Conservation (phyloP, 2,888 invertebrate species). For the Apeira syringaria region DNA sequence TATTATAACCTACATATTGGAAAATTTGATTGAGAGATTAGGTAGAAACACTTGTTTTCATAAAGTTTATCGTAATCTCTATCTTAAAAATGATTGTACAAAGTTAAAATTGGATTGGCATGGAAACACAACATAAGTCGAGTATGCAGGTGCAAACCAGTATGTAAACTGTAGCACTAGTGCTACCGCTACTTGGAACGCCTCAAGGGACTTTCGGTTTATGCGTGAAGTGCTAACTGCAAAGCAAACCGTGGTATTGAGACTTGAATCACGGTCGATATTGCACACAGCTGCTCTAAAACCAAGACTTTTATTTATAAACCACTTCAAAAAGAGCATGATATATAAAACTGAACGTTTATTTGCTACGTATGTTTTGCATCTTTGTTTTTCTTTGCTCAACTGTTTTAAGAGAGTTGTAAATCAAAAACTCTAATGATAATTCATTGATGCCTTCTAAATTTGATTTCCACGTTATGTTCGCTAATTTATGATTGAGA, state of each 20-base stretch:
- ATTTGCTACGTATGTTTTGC: conserved; percentile 30
- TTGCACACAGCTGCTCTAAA: conserved; percentile 25
- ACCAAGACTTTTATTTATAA: conserved; percentile 50
- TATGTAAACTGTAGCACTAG: conserved; percentile 35
- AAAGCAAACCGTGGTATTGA: conserved; percentile 31
- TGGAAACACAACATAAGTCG: too few relatives aligned
- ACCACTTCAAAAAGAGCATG: conserved; percentile 40
- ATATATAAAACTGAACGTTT: conserved; percentile 39
- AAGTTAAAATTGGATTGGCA: too few relatives aligned
- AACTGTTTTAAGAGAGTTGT: conserved; percentile 23
- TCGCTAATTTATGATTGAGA: too few relatives aligned
- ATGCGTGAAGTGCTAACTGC: conserved; percentile 36
- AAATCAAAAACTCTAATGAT: not conserved
- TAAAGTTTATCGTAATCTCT: too few relatives aligned
- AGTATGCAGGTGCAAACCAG: conserved; percentile 38
- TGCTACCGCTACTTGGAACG: conserved; percentile 20
- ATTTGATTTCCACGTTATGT: too few relatives aligned
- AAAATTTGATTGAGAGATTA: too few relatives aligned
- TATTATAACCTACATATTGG: too few relatives aligned
- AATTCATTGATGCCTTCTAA: conserved; percentile 4
- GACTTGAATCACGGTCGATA: conserved; percentile 13
- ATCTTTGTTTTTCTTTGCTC: conserved; percentile 21
- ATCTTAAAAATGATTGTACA: too few relatives aligned
- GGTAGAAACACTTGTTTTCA: too few relatives aligned
- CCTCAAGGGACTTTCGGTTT: conserved; percentile 31